Base-by-base conservation (phyloP, 1,140 invertebrate species). In the Aphaenogaster floridana region DNA sequence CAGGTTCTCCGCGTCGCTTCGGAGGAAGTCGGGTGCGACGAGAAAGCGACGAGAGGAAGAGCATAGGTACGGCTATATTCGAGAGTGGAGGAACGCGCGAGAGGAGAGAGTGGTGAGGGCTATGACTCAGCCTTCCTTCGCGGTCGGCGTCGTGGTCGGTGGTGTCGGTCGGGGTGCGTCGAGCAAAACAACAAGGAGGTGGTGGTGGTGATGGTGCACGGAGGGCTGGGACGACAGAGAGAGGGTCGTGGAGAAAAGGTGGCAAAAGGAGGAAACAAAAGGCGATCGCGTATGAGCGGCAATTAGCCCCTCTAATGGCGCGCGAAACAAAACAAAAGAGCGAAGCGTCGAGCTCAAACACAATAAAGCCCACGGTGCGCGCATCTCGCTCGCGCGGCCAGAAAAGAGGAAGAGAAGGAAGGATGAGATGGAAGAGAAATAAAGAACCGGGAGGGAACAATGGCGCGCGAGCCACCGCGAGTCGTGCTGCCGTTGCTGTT, bases 301-400 rank as follows among this genome's bases (percentile, higher is more conserved):
- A 95, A 95, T 95, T 95, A 95, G 94, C 93, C 90, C 93, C 92
- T 95, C 94, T 95, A 95, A 95, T 95, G 94, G 94, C 90, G 93
- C 93, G 93, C 92, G 93, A 95, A 94, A 93, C 92, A 94, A 95
- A 94, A 95, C 94, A 95, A 95, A 94, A 93, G 94, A 93, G 87
- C 85, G 86, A 88, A 91, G 86, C 89, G 91, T 90, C 89, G 90
- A 91, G 92, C 91, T 92, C 93, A 92, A 93, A 93, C 92, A 94
- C 93, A 93, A 94, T 94, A 92, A 93, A 93, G 91, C 80, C 80
- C 78, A 84, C 50, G 86, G 86, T 80, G 52, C 57, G 87, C 83
- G 83, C 28, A 28, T 79, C 77, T 79, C 63, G 42, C 54, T 74
- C 80, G 69, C 54, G 80, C 69, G 28, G 57, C 57, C 54, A 85